Base-by-base conservation (phyloP, 1,140 invertebrate species). In the Drosophila malerkotliana region DNA sequence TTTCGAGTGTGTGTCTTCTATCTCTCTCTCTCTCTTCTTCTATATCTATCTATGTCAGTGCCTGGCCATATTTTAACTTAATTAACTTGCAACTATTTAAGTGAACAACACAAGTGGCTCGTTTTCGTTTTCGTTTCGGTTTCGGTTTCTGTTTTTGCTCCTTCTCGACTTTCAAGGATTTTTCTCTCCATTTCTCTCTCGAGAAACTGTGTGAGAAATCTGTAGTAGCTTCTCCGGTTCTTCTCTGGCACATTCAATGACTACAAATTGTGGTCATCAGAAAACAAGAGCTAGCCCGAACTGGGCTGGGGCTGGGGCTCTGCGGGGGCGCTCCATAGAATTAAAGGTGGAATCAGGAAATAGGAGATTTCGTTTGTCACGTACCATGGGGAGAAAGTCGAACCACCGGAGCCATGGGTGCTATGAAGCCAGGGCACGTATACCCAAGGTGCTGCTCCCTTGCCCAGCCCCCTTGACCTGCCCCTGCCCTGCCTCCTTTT, bases 71-170 rank as follows among this genome's bases (percentile, higher is more conserved):
- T 81, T 81, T 81, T 81, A 81, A 77, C 77, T 81, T 81, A 81
- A 81, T 81, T 81, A 81, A 81, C 78, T 81, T 80, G 78, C 78
- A 80, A 81, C 78, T 81, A 76, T 81, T 80, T 80, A 80, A 81
- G 79, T 81, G 78, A 71, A 76, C 78, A 80, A 72, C 76, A 78
- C 74, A 78, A 78, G 77, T 74, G 72, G 77, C 77, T 75, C 71
- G 59, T 63, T 79, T 57, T 69, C 63, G 30, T 74, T 64, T 63
- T 75, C 71, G 59, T 63, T 79, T 57, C 62, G 58, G 30, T 74
- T 64, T 63, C 41, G 12, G n/a, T 14, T 41, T 44, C 3, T 18
- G 14, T 15, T 44, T 18, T 15, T 3, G 6, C 2, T 44, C 0
- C 15, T 18, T 3, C 21, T 12, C 12, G 10, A 4, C 32, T 44